Evolutionary conservation across 2,113 vertebrate species (phyloP).

Genomic region (Erpornis zantholeuca): DNA sequence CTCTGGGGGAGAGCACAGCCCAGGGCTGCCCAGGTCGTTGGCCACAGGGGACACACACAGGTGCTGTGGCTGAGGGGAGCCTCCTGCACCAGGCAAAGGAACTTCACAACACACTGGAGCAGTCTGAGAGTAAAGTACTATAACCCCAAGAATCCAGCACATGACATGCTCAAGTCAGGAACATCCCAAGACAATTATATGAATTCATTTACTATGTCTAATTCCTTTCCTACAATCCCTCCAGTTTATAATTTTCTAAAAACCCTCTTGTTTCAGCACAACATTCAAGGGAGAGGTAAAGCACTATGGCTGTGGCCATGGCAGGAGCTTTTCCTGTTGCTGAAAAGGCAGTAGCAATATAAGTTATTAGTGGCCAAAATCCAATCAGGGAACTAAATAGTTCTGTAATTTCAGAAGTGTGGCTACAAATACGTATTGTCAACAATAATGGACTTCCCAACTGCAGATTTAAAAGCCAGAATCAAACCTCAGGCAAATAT

Average conservation of each 20-base stretch:
- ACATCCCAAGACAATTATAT: neutral
- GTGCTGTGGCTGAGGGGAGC: neutral
- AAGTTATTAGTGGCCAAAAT: neutral
- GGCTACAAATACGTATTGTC: fast-evolving
- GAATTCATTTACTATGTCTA: neutral
- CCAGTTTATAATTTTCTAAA: neutral
- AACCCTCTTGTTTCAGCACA: neutral
- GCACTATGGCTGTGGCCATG: neutral
- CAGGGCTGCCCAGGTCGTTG: neutral
- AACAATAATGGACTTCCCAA: neutral
- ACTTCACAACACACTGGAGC: fast-evolving
- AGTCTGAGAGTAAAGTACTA: neutral
- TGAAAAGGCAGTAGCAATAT: neutral
- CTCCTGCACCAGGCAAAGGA: neutral
- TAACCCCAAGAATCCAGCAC: neutral
- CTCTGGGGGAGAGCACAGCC: neutral
- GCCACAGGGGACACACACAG: neutral
- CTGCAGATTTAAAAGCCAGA: neutral
- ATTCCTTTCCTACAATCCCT: neutral
- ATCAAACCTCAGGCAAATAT: neutral
- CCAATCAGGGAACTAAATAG: neutral
- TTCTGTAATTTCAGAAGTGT: neutral
- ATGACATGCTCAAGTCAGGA: neutral
- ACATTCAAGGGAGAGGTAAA: neutral
- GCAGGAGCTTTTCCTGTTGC: neutral